Evolutionary conservation across 2,797 vertebrate genomes (phyloP), one percentile per base, ranked within the genome.

Genomic region (Centroberyx gerrardi): DNA sequence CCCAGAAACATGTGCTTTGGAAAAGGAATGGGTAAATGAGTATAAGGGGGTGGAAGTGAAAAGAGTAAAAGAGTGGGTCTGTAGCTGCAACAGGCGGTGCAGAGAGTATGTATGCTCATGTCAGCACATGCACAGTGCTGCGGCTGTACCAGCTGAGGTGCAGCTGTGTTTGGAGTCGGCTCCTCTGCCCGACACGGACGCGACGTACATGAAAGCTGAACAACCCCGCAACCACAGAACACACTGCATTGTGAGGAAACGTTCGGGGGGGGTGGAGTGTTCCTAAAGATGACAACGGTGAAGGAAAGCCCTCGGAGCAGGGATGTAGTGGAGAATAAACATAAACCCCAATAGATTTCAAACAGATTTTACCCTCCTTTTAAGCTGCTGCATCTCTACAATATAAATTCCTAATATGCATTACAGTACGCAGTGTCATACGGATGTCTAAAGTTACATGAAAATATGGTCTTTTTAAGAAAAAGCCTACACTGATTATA

Each of bases 81-180:
- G 81, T 60, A 54, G 81, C 83, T 87, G 62, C 77, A 90, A 91
- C 76, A 88, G 72, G 83, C 82, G 8, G 51, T 17, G 36, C 75
- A 69, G 2, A 15, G 81, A 85, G 73, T 88, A 86, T 82, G 85
- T 67, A 51, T 4, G 59, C 86, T 94, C 94, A 84, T 93, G 95
- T 94, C 93, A 68, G 88, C 89, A 93, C 95, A 94, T 75, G 94
- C 88, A 91, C 63, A 3, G 68, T 14, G 69, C 46, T 73, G 76
- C 85, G 46, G 74, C 74, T 72, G 78, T 67, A 91, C 88, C 93
- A 93, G 91, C 91, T 89, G 90, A 92, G 88, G 81, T 59, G 87
- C 94, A 95, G 94, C 94, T 95, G 93, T 95, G 94, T 93, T 95
- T 94, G 82, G 92, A 90, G 78, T 91, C 62, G 56, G 72, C 86